Percentiles rank a stretch among this genome's conserved stretches.
Evolutionary conservation across 30 jellyfish, hydroid and myxozoan genomes (phyloP).

Genomic region (Phacellophora camtschatica): DNA sequence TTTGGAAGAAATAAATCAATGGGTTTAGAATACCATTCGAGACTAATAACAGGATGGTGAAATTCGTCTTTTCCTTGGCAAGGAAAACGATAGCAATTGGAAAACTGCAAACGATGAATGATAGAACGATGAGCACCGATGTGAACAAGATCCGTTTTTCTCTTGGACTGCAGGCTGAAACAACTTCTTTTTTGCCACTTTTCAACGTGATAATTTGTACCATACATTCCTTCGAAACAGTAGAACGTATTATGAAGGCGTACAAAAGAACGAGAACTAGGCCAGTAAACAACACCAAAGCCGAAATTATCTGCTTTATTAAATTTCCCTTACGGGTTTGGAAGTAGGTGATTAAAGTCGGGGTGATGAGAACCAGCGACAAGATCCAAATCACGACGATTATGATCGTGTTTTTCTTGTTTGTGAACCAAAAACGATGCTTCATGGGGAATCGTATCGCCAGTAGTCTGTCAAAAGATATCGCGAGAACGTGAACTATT

Average conservation of each 20-base stretch:
- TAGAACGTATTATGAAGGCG: constrained; percentile 56
- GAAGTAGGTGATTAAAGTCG: not conserved
- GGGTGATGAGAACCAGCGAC: constrained; percentile 24
- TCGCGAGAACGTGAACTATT: constrained; percentile 62
- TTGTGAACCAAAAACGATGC: constrained; percentile 65
- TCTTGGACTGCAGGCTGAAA: constrained; percentile 72
- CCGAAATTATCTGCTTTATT: constrained; percentile 6
- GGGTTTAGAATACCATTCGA: constrained; percentile 62
- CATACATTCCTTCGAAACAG: constrained; percentile 65
- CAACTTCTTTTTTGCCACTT: constrained; percentile 63
- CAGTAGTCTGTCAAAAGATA: constrained; percentile 46
- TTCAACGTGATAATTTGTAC: constrained; percentile 38
- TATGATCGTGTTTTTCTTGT: constrained; percentile 1
- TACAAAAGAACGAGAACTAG: constrained; percentile 20
- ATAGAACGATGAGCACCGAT: constrained; percentile 54
- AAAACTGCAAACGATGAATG: constrained; percentile 47
- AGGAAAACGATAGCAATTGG: constrained; percentile 55
- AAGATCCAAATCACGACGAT: constrained; percentile 30
- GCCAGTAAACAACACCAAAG: constrained; percentile 37
- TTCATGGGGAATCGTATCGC: constrained; percentile 68
- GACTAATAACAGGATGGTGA: constrained; percentile 8
- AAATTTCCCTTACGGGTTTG: not conserved
- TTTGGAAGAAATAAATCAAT: constrained; percentile 54
- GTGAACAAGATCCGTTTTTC: constrained; percentile 54
- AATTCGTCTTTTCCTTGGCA: not conserved